Conservation (phyloP, 2,797 vertebrate genomes). For the Eutrigla gurnardus region DNA sequence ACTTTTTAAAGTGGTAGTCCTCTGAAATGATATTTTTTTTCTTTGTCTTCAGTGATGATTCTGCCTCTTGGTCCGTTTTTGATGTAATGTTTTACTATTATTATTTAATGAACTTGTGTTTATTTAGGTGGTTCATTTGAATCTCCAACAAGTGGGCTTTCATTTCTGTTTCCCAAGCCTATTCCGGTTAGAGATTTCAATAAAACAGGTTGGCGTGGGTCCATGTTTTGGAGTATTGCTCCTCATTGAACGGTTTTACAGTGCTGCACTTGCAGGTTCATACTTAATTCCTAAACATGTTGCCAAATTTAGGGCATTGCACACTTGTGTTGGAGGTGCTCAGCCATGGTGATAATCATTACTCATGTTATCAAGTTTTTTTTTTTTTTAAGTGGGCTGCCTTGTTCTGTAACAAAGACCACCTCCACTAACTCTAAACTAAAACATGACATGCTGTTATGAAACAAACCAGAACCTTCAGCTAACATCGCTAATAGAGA, state of each 20-base stretch:
- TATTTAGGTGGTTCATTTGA: not conserved
- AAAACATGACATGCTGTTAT: constrained; percentile 1
- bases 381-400: not conserved
- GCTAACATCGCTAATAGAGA: not conserved
- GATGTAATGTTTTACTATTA: not conserved
- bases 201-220: not conserved
- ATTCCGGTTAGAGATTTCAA: not conserved
- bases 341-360: not conserved
- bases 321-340: not conserved
- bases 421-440: not conserved
- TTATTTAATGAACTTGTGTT: no score
- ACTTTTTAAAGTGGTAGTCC: not conserved
- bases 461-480: not conserved
- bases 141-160: not conserved
- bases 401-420: not conserved
- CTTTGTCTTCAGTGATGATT: not conserved
- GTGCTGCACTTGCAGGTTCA: not conserved
- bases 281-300: not conserved
- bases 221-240: not conserved
- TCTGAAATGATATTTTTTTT: not conserved
- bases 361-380: constrained; percentile 6
- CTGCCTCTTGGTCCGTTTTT: not conserved
- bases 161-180: not conserved
- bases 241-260: not conserved
- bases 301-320: not conserved